Evolutionary conservation across 2,888 invertebrate species (phyloP).

Genomic region (Ormia ochracea): DNA sequence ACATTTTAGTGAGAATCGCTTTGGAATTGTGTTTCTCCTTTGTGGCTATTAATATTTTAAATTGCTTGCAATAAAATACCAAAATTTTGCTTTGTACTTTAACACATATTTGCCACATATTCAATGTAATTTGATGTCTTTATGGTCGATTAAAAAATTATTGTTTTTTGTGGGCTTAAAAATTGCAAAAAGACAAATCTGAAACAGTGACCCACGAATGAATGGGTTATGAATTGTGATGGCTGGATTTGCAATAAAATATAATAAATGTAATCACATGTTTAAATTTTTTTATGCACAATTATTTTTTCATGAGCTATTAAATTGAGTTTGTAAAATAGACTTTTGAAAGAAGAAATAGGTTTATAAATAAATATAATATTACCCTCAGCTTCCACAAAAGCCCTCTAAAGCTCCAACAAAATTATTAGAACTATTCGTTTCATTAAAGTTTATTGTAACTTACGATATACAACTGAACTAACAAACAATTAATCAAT

Average conservation of each 20-base stretch:
- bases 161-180: constrained; percentile 50
- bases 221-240: constrained; percentile 42
- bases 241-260: constrained; percentile 38
- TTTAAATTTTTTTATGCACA: constrained; percentile 13
- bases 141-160: constrained; percentile 71
- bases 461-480: too few relatives aligned
- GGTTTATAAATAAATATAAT: too few relatives aligned
- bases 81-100: constrained; percentile 61
- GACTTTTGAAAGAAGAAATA: background rate
- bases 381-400: too few relatives aligned
- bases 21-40: constrained; percentile 48
- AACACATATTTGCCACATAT: constrained; percentile 48
- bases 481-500: too few relatives aligned
- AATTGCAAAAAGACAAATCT: background rate
- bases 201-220: background rate
- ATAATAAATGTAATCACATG: constrained; percentile 30
- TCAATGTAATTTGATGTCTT: constrained; percentile 70
- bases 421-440: too few relatives aligned
- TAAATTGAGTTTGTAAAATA: background rate
- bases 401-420: too few relatives aligned
- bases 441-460: too few relatives aligned
- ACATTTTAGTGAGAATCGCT: constrained; percentile 45
- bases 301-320: constrained; percentile 5
- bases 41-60: constrained; percentile 70
- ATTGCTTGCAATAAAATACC: constrained; percentile 72